Conservation (phyloP, 2,797 vertebrate genomes). For the Selene dorsalis region DNA sequence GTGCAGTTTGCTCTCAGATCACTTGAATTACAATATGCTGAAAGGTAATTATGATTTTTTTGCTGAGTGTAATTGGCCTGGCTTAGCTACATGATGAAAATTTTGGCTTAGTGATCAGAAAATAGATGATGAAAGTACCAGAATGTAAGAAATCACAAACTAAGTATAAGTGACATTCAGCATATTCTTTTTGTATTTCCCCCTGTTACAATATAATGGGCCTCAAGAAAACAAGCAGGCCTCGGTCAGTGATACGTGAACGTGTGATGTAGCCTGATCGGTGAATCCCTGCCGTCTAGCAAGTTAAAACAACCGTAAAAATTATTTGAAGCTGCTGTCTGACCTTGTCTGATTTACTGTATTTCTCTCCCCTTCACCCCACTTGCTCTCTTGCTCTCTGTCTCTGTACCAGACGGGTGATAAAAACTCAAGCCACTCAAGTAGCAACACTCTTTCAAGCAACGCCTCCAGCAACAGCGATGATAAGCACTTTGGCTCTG, state of each 20-base stretch:
- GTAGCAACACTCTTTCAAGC: constrained; percentile 95
- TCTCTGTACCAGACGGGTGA: constrained; percentile 86
- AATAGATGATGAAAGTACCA: not conserved
- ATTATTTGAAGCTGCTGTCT: constrained; percentile 52
- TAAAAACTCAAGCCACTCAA: constrained; percentile 94
- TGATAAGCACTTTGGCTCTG: constrained; percentile 95
- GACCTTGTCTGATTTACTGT: constrained; percentile 46
- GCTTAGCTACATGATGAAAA: not conserved
- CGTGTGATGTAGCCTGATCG: constrained; percentile 37
- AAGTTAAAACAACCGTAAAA: constrained; percentile 48
- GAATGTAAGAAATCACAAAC: not conserved
- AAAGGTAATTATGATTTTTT: no score
- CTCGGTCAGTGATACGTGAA: constrained; percentile 36
- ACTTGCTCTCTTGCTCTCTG: constrained; percentile 3
- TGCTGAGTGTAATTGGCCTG: not conserved
- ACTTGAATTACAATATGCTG: no score
- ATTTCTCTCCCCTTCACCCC: constrained; percentile 38
- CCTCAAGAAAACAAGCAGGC: constrained; percentile 39
- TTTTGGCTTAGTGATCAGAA: no score
- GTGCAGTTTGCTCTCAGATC: no score
- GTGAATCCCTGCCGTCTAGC: constrained; percentile 27
- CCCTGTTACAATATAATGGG: constrained; percentile 3
- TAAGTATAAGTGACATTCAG: constrained; percentile 14
- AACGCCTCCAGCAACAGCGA: constrained; percentile 96
- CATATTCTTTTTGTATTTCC: constrained; percentile 18